Conservation (phyloP, 2,888 invertebrate species). For the Eudiplozoon nipponicum region DNA sequence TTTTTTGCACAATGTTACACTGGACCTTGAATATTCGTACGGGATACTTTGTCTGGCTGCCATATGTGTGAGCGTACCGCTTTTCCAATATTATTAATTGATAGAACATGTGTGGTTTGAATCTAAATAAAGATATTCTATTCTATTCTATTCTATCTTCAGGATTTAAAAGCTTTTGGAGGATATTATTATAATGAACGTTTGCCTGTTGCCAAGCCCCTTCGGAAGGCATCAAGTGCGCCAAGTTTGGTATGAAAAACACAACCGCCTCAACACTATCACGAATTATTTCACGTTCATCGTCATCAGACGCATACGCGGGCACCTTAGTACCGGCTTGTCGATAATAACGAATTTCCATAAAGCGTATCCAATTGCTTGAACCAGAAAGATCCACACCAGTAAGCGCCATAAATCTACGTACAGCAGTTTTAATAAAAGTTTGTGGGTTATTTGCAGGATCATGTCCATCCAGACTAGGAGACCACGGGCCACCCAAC, state of each 20-base stretch:
- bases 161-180: constrained; percentile 23
- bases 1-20: too few relatives aligned
- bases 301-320: neutral
- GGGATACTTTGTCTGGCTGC: too few relatives aligned
- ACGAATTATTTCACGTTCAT: constrained; percentile 23
- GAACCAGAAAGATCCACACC: constrained; percentile 63
- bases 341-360: constrained; percentile 91
- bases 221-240: constrained; percentile 61
- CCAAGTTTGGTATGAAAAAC: constrained; percentile 84
- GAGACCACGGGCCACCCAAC: constrained; percentile 83
- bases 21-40: too few relatives aligned
- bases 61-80: too few relatives aligned
- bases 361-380: constrained; percentile 87
- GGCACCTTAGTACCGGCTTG: constrained; percentile 32
- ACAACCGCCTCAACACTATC: constrained; percentile 67
- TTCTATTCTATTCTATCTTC: constrained; percentile 31
- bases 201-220: constrained; percentile 54
- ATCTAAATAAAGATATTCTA: too few relatives aligned
- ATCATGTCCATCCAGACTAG: constrained; percentile 58
- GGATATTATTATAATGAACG: constrained; percentile 41
- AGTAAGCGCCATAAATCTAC: constrained; percentile 59
- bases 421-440: constrained; percentile 61
- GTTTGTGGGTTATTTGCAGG: constrained; percentile 60
- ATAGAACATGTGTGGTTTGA: too few relatives aligned
- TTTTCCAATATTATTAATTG: too few relatives aligned